phyloP scores from a whole-genome alignment of 1,140 invertebrate genomes.

The Magallana angulata region DNA sequence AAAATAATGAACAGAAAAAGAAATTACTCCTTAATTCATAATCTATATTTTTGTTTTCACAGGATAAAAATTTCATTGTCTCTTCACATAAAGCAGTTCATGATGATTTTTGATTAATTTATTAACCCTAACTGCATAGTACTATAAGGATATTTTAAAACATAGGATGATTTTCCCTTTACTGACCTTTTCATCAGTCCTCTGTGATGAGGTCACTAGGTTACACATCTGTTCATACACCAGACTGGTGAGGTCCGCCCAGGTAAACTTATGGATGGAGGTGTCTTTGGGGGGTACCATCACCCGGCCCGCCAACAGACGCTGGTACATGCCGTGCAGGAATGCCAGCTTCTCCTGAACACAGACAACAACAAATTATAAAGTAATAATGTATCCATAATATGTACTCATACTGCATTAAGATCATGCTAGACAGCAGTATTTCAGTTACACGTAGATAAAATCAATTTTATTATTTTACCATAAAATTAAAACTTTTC shows the following conservation, averaged over 20 bases:
- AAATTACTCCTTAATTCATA: no score
- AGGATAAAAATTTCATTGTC: no score
- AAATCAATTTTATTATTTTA: no score
- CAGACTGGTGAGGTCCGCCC: slow-evolving; percentile 71
- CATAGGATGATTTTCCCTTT: background rate
- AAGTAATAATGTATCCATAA: background rate
- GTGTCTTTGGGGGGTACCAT: slow-evolving; percentile 62
- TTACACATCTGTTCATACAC: slow-evolving; percentile 73
- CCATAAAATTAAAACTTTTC: background rate
- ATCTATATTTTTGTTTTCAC: no score
- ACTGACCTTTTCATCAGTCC: slow-evolving; percentile 75
- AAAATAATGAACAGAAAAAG: background rate
- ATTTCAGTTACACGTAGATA: no score
- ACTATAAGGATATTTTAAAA: no score
- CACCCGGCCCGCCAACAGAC: slow-evolving; percentile 68
- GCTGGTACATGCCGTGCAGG: slow-evolving; percentile 75
- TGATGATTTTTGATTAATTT: no score
- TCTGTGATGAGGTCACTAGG: slow-evolving; percentile 67
- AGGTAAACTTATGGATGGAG: slow-evolving; percentile 67
- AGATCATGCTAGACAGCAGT: no score
- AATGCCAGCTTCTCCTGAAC: slow-evolving; percentile 73
- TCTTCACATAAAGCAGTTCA: no score
- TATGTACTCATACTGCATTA: background rate
- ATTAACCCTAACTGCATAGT: no score
- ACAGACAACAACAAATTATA: background rate